These are phyloP conservation scores for Nyctalus aviator DNA, from an alignment of 2,797 vertebrate genomes.

Conservation along the genomic window DNA sequence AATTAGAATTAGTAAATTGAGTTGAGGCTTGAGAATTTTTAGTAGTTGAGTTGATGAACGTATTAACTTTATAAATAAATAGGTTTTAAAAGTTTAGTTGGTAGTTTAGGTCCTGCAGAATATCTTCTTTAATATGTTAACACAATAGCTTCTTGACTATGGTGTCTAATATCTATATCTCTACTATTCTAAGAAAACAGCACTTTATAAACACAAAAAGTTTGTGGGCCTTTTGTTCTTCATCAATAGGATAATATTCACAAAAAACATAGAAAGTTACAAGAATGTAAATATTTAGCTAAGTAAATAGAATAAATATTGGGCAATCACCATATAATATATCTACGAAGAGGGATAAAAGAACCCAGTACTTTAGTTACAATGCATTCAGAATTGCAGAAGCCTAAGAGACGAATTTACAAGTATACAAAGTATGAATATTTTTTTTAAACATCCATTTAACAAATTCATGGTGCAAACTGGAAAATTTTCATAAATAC, in stretches of 20 bases:
- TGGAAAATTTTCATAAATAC: conserved; percentile 84
- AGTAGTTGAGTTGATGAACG: conserved; percentile 67
- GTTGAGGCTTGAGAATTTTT: conserved; percentile 71
- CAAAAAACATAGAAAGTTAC: conserved; percentile 87
- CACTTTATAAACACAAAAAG: conserved; percentile 86
- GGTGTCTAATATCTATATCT: conserved; percentile 84
- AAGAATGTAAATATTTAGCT: conserved; percentile 85
- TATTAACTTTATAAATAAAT: conserved; percentile 59
- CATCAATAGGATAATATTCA: conserved; percentile 84
- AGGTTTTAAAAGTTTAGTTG: conserved; percentile 69
- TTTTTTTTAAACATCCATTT: conserved; percentile 83
- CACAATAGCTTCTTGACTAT: conserved; percentile 50
- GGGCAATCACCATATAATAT: conserved; percentile 80
- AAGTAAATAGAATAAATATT: conserved; percentile 84
- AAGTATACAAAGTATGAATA: conserved; percentile 86
- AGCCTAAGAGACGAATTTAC: conserved; percentile 84
- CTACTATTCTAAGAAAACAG: conserved; percentile 86
- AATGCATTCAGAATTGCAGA: conserved; percentile 84
- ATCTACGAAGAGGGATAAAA: conserved; percentile 78
- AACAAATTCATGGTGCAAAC: conserved; percentile 84
- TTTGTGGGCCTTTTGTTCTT: conserved; percentile 85
- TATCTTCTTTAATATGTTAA: background rate
- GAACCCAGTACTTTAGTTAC: conserved; percentile 78
- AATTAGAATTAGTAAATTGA: conserved; percentile 78
- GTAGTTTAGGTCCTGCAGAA: conserved; percentile 25